Evolutionary conservation across 2,797 vertebrate species (phyloP), one percentile per base, ranked within the genome.

Genomic region (Pseudopleuronectes americanus): DNA sequence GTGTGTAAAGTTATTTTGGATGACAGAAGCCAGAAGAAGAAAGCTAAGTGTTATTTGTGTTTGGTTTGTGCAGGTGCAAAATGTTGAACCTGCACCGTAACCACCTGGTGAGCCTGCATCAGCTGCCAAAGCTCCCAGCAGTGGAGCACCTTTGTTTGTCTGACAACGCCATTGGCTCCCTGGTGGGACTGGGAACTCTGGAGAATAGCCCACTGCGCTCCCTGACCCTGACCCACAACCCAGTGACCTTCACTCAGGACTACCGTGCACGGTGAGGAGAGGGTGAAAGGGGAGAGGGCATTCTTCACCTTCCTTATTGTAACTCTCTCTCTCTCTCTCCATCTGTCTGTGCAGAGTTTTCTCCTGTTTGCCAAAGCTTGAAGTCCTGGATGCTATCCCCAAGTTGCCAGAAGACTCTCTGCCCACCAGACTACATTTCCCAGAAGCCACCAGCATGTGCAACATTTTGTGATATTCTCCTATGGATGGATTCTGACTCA

Each of bases 281-380:
- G n/a, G 8, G 13, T 28, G 16, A 0, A 3, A 12, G 14, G 6
- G 24, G 10, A 33, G 17, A 45, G 38, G 48, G 4, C 2, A 16
- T 24, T 43, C 10, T 7, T 43, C 3, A 23, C 33, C 1, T 23
- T 10, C 9, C 48, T 8, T 58, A n/a, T 22, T 8, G 12, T 28
- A 8, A 43, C 41, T 43, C 14, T 43, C 52, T 38, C 33, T 36
- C 33, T 36, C 19, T 67, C 19, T 73, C 41, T 80, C 60, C 86
- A 65, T n/a, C 6, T 9, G 7, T 61, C 19, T 45, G 3, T 64
- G 33, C 90, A 99, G 98, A 31, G 96, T 99, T 22, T 99, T 99
- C 90, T 95, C 92, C 87, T 96, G 87, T 92, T 95, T 99, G 96
- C 97, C 97, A 97, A 98, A 97, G 79, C 94, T 99, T 68, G 94